phyloP scores from a whole-genome alignment of 2,113 vertebrate genomes.

The Hemichromis elongatus region DNA sequence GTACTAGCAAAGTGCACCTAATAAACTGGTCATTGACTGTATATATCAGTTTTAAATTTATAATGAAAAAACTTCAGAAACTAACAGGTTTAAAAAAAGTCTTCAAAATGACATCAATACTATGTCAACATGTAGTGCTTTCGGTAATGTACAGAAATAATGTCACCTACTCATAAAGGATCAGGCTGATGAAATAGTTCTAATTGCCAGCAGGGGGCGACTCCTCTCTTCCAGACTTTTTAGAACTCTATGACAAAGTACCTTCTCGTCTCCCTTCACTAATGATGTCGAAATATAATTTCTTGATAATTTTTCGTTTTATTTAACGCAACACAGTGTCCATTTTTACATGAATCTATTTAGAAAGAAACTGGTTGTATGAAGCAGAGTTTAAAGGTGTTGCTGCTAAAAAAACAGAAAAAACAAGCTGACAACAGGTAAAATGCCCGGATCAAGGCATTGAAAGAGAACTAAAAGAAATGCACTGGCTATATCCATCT shows the following conservation, averaged over 20 bases:
- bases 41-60: not conserved
- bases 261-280: not conserved
- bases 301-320: not conserved
- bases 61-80: not conserved
- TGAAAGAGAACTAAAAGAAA: not conserved
- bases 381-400: not conserved
- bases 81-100: not conserved
- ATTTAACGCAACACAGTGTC: accelerated
- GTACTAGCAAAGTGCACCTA: not conserved
- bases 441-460: not conserved
- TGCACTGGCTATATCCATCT: not conserved
- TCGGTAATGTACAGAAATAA: not conserved
- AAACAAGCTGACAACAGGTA: not conserved
- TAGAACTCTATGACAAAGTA: not conserved
- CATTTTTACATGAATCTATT: not conserved
- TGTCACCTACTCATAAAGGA: not conserved
- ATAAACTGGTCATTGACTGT: not conserved
- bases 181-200: not conserved
- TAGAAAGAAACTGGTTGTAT: not conserved
- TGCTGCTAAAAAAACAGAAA: not conserved
- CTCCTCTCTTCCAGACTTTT: not conserved
- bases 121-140: not conserved
- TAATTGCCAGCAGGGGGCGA: not conserved
- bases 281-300: not conserved
- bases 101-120: not conserved